phyloP scores from a whole-genome alignment of 2,113 vertebrate genomes.

The Mesocricetus auratus region DNA sequence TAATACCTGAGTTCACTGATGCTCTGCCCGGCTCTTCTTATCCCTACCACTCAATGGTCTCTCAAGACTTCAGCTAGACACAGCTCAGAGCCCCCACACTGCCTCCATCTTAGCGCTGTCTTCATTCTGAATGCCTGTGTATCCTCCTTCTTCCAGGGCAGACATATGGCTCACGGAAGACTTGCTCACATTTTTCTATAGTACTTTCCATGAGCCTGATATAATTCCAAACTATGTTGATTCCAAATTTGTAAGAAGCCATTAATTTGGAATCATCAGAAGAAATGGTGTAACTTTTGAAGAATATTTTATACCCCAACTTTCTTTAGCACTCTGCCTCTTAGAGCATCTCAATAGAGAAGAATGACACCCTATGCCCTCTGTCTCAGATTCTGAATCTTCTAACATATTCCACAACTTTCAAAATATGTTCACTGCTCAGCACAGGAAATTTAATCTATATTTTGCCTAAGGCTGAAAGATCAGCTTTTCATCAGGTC shows the following conservation, averaged over 20 bases:
- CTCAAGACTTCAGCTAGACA: neutral
- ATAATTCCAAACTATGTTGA: neutral
- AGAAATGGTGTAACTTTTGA: neutral
- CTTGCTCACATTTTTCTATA: neutral
- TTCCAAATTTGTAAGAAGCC: neutral
- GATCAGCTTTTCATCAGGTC: neutral
- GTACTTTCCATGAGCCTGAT: neutral
- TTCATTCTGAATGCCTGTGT: neutral
- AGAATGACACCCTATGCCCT: neutral
- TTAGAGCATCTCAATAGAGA: neutral
- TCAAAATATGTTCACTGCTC: conserved; percentile 13
- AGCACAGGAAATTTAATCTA: neutral
- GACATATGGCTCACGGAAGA: neutral
- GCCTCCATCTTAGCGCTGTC: neutral
- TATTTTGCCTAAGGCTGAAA: conserved; percentile 19
- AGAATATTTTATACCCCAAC: neutral
- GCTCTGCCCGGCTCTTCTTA: too few relatives aligned
- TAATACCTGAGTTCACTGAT: neutral
- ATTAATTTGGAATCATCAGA: neutral
- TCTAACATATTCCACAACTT: neutral
- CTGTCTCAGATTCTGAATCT: neutral
- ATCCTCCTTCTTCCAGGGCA: neutral
- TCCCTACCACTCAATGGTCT: neutral
- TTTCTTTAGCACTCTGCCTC: neutral
- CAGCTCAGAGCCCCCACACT: neutral